phyloP scores from a whole-genome alignment of 2,797 vertebrate species.

The Buphagus erythrorhynchus region DNA sequence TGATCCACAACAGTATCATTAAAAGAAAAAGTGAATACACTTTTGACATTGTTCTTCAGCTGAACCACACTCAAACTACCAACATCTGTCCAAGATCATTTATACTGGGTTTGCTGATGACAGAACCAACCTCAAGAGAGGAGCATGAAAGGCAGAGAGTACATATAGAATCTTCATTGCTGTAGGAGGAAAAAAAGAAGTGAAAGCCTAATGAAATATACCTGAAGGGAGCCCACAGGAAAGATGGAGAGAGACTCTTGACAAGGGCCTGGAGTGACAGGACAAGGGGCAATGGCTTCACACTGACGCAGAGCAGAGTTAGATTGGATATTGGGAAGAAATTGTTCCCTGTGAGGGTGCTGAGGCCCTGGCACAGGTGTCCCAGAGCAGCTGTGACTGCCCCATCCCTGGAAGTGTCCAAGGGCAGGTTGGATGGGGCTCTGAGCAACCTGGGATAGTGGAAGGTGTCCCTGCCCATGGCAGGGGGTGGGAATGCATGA shows the following conservation, averaged over 20 bases:
- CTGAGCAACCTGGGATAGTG: accelerated
- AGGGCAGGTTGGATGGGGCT: neutral
- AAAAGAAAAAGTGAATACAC: neutral
- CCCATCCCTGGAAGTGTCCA: accelerated
- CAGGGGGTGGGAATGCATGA: neutral
- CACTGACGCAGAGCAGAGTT: accelerated
- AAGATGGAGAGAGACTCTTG: accelerated
- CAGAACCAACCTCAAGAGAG: neutral
- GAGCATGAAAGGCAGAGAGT: neutral
- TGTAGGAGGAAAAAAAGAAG: neutral
- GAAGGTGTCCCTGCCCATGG: neutral
- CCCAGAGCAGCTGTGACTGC: neutral
- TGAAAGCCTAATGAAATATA: neutral
- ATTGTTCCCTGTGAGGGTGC: neutral
- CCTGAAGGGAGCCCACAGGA: neutral
- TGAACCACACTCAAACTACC: neutral
- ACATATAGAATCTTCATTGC: neutral
- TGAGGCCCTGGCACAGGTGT: neutral
- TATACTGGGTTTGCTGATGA: neutral
- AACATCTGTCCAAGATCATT: neutral
- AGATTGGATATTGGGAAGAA: accelerated
- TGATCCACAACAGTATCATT: neutral
- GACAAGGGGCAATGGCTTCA: neutral
- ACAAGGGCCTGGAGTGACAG: neutral
- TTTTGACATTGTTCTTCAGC: neutral